Evolutionary conservation across 30 jellyfish, hydroid and myxozoan species (phyloP).

Genomic region (Cassiopea xamachana): DNA sequence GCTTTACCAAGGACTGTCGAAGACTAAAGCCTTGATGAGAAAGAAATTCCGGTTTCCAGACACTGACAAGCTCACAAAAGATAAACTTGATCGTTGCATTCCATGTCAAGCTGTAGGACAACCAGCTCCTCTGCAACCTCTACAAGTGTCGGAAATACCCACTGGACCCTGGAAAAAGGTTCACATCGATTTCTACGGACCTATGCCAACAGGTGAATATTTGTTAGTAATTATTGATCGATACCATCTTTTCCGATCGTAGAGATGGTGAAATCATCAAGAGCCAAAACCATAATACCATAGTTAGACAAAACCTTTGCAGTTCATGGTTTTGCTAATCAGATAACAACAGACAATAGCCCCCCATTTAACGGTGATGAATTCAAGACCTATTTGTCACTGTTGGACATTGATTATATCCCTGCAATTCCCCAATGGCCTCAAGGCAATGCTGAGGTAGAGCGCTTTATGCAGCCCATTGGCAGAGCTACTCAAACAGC

Average conservation of each 20-base stretch:
- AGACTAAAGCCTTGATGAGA: slow-evolving; percentile 33
- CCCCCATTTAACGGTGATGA: slow-evolving; percentile 68
- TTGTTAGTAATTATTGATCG: slow-evolving; percentile 39
- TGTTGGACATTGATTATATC: slow-evolving; percentile 20
- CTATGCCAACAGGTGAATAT: slow-evolving; percentile 52
- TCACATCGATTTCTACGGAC: slow-evolving; percentile 64
- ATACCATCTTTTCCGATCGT: slow-evolving; percentile 54
- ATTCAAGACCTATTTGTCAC: background rate
- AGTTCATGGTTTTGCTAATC: slow-evolving; percentile 22
- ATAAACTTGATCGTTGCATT: slow-evolving; percentile 27
- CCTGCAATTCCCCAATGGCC: slow-evolving; percentile 36
- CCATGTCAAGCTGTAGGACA: slow-evolving; percentile 63
- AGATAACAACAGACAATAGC: slow-evolving; percentile 50
- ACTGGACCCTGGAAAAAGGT: slow-evolving; percentile 30
- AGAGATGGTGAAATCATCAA: slow-evolving; percentile 51
- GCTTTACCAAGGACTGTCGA: slow-evolving; percentile 47
- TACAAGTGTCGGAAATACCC: slow-evolving; percentile 35
- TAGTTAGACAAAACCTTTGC: slow-evolving; percentile 30
- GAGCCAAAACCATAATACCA: slow-evolving; percentile 46
- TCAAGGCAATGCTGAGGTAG: slow-evolving; percentile 62
- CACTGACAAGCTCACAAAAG: slow-evolving; percentile 31
- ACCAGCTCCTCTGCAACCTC: slow-evolving; percentile 28
- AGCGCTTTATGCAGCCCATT: slow-evolving; percentile 43
- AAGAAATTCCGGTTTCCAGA: slow-evolving; percentile 64
- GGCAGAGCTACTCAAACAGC: slow-evolving; percentile 53